Percentiles rank a stretch among this genome's conserved stretches.
These are phyloP conservation scores for Scelioninae gen. 2 DNA, from an alignment of 2,888 invertebrate species.

Conservation along the genomic window DNA sequence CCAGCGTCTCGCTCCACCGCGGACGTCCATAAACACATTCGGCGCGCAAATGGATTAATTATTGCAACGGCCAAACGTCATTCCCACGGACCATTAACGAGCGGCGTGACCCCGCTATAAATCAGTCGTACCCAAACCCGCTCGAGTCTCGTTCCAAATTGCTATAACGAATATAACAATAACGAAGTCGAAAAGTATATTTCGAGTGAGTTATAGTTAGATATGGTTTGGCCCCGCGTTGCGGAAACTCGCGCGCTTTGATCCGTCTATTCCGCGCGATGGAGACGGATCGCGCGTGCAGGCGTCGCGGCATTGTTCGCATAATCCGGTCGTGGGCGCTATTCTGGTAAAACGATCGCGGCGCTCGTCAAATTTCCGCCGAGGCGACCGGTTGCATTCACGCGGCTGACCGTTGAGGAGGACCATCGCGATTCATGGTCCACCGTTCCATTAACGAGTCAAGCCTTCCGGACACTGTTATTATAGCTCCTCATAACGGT, in stretches of 20 bases:
- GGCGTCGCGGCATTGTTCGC: conserved; percentile 61
- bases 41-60: conserved; percentile 26
- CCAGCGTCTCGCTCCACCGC: conserved; percentile 11
- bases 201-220: conserved; percentile 57
- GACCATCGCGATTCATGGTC: conserved; percentile 73
- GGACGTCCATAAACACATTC: conserved; percentile 6
- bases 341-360: conserved; percentile 62
- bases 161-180: conserved; percentile 50
- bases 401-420: conserved; percentile 54
- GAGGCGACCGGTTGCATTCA: conserved; percentile 57
- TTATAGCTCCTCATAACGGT: conserved; percentile 73
- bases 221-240: conserved; percentile 51
- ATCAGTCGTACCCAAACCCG: conserved; percentile 34
- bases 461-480: conserved; percentile 67
- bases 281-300: conserved; percentile 58
- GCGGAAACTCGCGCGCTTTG: conserved; percentile 53
- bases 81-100: conserved; percentile 28
- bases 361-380: conserved; percentile 48
- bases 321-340: conserved; percentile 61
- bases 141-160: conserved; percentile 20
- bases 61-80: conserved; percentile 26
- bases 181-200: conserved; percentile 48
- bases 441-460: conserved; percentile 73
- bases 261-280: conserved; percentile 59
- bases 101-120: conserved; percentile 13